These are phyloP conservation scores for Cynodonichthys magdalenae DNA, from an alignment of 2,797 vertebrate species.

Conservation along the genomic window DNA sequence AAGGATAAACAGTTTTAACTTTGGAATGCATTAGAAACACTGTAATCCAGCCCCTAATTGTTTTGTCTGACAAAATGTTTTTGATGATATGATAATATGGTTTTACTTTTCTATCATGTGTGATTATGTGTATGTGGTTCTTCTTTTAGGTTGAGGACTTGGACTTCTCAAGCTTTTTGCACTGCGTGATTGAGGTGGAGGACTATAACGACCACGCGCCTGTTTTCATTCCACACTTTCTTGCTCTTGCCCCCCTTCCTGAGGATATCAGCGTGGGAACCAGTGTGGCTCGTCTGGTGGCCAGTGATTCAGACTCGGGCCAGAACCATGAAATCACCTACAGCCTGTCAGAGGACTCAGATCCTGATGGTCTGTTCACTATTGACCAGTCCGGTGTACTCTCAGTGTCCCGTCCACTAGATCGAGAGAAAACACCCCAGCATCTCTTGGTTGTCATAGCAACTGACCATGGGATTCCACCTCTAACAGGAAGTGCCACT, in stretches of 20 bases:
- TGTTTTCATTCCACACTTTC: conserved; percentile 85
- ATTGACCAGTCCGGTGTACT: conserved; percentile 84
- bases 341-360: conserved; percentile 82
- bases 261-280: conserved; percentile 85
- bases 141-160: conserved; percentile 83
- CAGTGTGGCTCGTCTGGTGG: conserved; percentile 81
- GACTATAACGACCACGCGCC: conserved; percentile 90
- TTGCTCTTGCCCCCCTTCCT: conserved; percentile 80
- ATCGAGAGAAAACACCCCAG: conserved; percentile 81
- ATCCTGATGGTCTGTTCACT: conserved; percentile 82
- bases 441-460: conserved; percentile 86
- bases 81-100: background rate
- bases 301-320: conserved; percentile 88
- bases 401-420: conserved; percentile 80
- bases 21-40: background rate
- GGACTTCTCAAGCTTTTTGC: conserved; percentile 85
- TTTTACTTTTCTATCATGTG: background rate
- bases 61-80: background rate
- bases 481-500: conserved; percentile 83
- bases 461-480: conserved; percentile 84
- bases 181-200: conserved; percentile 87
- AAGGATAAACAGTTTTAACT: too few species aligned
- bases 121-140: background rate
- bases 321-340: conserved; percentile 86
- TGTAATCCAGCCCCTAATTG: background rate